Percentiles rank a stretch among this genome's conserved stretches.
phyloP scores from a whole-genome alignment of 1,140 invertebrate genomes.

The Chionoecetes opilio region DNA sequence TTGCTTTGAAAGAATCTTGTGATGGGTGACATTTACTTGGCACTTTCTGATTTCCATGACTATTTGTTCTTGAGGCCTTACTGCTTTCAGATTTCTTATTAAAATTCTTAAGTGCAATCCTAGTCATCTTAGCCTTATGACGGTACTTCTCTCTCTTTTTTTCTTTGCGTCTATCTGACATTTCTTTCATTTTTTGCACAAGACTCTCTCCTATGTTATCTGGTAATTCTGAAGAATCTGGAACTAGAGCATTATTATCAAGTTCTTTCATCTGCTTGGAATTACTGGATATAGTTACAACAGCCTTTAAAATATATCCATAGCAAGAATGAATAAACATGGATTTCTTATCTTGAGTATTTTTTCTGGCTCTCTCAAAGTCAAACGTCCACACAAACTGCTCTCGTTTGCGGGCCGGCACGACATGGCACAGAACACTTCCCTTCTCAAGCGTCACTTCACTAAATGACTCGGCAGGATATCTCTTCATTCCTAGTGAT shows the following conservation, averaged over 20 bases:
- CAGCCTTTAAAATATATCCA: slow-evolving; percentile 53
- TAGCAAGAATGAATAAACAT: slow-evolving; percentile 45
- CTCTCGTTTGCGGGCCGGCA: slow-evolving; percentile 16
- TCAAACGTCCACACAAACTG: slow-evolving; percentile 60
- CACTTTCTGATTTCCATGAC: background rate
- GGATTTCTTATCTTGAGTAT: background rate
- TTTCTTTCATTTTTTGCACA: slow-evolving; percentile 57
- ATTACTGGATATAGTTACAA: background rate
- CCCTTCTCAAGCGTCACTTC: slow-evolving; percentile 39
- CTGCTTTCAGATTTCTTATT: slow-evolving; percentile 46
- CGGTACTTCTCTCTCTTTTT: slow-evolving; percentile 53
- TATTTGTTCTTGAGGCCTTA: background rate
- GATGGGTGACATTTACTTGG: background rate
- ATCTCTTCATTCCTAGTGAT: slow-evolving; percentile 52
- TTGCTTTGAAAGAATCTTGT: background rate
- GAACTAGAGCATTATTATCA: background rate
- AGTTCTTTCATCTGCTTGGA: background rate
- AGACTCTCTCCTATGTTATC: slow-evolving; percentile 45
- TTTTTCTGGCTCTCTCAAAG: slow-evolving; percentile 33
- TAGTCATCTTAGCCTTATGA: slow-evolving; percentile 34
- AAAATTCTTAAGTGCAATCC: slow-evolving; percentile 35
- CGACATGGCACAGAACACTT: slow-evolving; percentile 46
- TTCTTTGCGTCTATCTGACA: slow-evolving; percentile 22
- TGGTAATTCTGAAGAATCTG: slow-evolving; percentile 21
- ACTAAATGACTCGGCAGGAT: slow-evolving; percentile 34